Evolutionary conservation across 2,888 invertebrate genomes (phyloP).

Genomic region (Andrena chrysosceles): DNA sequence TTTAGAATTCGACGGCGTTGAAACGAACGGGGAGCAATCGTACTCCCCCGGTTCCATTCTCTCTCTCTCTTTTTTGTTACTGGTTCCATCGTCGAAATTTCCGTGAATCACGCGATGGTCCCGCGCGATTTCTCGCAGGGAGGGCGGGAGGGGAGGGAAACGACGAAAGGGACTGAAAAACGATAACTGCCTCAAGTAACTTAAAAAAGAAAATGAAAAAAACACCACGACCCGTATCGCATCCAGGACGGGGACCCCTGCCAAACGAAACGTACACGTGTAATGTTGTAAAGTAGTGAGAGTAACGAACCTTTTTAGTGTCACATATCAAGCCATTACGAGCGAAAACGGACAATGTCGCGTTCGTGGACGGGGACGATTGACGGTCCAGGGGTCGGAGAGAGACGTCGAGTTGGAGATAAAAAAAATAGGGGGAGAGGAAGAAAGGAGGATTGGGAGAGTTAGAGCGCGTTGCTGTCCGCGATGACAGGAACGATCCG

Average conservation of each 20-base stretch:
- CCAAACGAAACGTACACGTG: slow-evolving; percentile 78
- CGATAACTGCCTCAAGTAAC: slow-evolving; percentile 77
- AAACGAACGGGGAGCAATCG: background rate
- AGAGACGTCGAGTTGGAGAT: background rate
- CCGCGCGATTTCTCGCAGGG: slow-evolving; percentile 39
- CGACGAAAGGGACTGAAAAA: slow-evolving; percentile 65
- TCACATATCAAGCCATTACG: slow-evolving; percentile 78
- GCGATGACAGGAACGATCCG: slow-evolving; percentile 7
- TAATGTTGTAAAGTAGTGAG: slow-evolving; percentile 76
- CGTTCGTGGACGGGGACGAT: slow-evolving; percentile 48
- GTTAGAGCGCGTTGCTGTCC: slow-evolving; percentile 13
- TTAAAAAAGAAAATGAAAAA: slow-evolving; percentile 42
- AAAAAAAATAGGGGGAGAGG: slow-evolving; percentile 17
- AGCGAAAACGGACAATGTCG: slow-evolving; percentile 69
- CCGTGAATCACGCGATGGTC: slow-evolving; percentile 45
- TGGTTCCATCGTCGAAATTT: slow-evolving; percentile 32
- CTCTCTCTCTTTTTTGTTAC: background rate
- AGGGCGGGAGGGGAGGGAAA: slow-evolving; percentile 32
- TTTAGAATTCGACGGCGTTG: slow-evolving; percentile 12
- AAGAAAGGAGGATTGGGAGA: background rate
- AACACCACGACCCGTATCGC: slow-evolving; percentile 53
- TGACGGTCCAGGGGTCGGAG: background rate
- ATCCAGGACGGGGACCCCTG: slow-evolving; percentile 69
- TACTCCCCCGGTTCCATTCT: background rate
- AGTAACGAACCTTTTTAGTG: slow-evolving; percentile 76